These are phyloP conservation scores for Rhizomys pruinosus DNA, from an alignment of 2,113 vertebrate genomes.

Conservation along the genomic window DNA sequence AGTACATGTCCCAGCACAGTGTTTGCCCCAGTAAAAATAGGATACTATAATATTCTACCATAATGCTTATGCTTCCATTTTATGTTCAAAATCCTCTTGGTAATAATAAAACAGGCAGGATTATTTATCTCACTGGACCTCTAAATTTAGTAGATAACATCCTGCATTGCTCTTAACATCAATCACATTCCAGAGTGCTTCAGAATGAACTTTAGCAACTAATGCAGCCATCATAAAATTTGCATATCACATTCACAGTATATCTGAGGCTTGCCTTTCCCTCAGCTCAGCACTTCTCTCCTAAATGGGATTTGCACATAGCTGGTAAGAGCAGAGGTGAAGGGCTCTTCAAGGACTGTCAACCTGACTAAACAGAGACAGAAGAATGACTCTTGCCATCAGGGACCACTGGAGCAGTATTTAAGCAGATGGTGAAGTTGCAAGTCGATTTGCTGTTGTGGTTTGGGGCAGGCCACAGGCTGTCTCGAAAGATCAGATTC, in stretches of 20 bases:
- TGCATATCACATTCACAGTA: constrained; percentile 47
- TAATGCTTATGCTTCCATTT: constrained; percentile 52
- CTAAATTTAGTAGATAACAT: constrained; percentile 55
- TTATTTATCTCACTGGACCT: constrained; percentile 27
- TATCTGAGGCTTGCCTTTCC: neutral
- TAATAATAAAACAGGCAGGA: constrained; percentile 54
- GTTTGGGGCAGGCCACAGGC: neutral
- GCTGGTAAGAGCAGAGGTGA: constrained; percentile 11
- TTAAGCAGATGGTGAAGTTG: constrained; percentile 6
- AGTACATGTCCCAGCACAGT: neutral
- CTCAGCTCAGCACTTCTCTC: constrained; percentile 20
- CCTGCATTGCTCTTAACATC: constrained; percentile 62
- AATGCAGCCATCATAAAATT: constrained; percentile 57
- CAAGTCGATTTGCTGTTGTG: neutral
- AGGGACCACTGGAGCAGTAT: neutral
- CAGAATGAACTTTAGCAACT: constrained; percentile 69
- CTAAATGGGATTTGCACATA: neutral
- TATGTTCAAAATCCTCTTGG: constrained; percentile 46
- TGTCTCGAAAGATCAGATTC: neutral
- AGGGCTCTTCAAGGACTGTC: neutral
- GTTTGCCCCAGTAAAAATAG: constrained; percentile 54
- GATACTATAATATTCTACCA: constrained; percentile 33
- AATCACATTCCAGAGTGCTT: constrained; percentile 59
- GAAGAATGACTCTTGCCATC: neutral
- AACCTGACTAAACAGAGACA: neutral